Evolutionary conservation across 2,888 invertebrate genomes (phyloP).

Genomic region (Drosophila paranaensis): DNA sequence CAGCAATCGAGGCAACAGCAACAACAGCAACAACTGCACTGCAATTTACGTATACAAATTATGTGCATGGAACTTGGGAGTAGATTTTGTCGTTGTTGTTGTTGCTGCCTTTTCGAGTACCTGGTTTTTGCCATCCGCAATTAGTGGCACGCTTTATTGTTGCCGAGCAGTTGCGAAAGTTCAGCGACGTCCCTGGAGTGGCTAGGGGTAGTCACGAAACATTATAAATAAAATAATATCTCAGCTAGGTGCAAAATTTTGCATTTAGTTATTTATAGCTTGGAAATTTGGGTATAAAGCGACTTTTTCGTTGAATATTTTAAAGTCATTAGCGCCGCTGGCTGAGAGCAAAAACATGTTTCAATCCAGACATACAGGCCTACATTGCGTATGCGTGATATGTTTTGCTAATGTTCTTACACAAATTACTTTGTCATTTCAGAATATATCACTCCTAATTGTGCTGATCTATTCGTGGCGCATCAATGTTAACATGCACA

Average conservation of each 20-base stretch:
- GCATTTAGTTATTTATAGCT: constrained; percentile 28
- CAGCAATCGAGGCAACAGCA: constrained; percentile 11
- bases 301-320: constrained; percentile 19
- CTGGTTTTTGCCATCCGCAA: constrained; percentile 45
- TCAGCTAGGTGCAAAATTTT: constrained; percentile 25
- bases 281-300: constrained; percentile 14
- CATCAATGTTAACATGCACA: constrained; percentile 89
- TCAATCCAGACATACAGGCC: constrained; percentile 1
- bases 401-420: constrained; percentile 21
- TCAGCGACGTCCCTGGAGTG: not conserved
- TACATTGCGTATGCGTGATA: constrained; percentile 53
- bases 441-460: constrained; percentile 91
- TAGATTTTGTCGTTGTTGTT: constrained; percentile 39
- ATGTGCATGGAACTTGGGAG: constrained; percentile 49
- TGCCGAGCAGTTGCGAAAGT: constrained; percentile 21
- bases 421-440: constrained; percentile 82
- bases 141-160: constrained; percentile 63
- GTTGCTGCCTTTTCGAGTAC: constrained; percentile 10
- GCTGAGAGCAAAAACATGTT: constrained; percentile 35
- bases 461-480: constrained; percentile 91
- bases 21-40: constrained; percentile 36
- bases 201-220: constrained; percentile 26
- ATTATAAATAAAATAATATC: constrained; percentile 52
- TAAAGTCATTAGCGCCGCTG: constrained; percentile 12
- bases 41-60: constrained; percentile 55